Evolutionary conservation across 2,797 vertebrate species (phyloP), one percentile per base, ranked within the genome.

Genomic region (Lycodopsis pacificus): DNA sequence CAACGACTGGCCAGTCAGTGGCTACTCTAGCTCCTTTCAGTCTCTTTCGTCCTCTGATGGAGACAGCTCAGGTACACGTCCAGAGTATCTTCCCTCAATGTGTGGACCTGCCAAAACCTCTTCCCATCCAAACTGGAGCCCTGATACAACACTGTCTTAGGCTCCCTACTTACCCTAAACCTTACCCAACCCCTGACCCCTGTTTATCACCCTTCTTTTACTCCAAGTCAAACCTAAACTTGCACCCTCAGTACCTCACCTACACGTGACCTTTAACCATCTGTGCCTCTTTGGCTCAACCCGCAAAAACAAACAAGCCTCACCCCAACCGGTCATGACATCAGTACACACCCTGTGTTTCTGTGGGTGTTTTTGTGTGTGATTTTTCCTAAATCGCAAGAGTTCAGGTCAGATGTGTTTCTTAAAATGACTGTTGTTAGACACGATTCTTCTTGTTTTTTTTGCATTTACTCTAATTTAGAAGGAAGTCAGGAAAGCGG

Each of bases 21-120:
- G 94, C 94, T 95, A 90, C 94, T 93, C 92, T 94, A 96, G 93
- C 94, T 95, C 95, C 88, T 54, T 93, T 96, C 92, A 94, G 91
- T 95, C 94, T 96, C 93, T 53, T 14, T 94, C 91, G 48, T 93
- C 95, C 86, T 93, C 93, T 85, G 93, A 94, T 85, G 94, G 94
- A 94, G 93, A 95, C 81, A 85, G 90, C 89, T 90, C 95, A 96
- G 96, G 96, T 96, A 95, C 81, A 86, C 78, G 61, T 20, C 27
- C 65, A 40, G 63, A 71, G 49, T 73, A 27, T 68, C 44, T 38
- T 40, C 53, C 66, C 70, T 62, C 61, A 69, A 48, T 81, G 67
- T 89, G 84, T 82, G 81, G 75, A 80, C 81, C 82, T 78, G 64
- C 46, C 44, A 17, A 17, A 80, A 78, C 69, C 66, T 57, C 48